Evolutionary conservation across 1,140 invertebrate species (phyloP).

Genomic region (Drosophila tristis): DNA sequence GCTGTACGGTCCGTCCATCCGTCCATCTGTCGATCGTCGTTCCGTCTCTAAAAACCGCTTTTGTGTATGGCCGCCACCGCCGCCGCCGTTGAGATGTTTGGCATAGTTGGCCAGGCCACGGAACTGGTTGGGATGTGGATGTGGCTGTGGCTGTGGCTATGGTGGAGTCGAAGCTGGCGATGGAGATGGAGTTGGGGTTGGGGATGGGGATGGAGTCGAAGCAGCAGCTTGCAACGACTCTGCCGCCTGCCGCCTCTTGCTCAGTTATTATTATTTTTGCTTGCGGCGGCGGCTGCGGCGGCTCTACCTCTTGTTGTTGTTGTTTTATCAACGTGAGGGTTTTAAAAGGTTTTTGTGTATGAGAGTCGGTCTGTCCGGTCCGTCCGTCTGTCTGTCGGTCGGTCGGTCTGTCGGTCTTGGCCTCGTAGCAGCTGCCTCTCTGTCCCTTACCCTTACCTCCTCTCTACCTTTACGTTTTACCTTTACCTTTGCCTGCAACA

Average conservation of each 20-base stretch:
- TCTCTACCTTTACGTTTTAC: conserved; percentile 33
- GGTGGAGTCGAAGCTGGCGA: conserved; percentile 32
- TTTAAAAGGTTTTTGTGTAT: conserved; percentile 80
- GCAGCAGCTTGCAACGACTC: conserved; percentile 67
- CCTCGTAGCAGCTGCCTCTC: conserved; percentile 72
- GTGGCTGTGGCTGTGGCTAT: conserved; percentile 23
- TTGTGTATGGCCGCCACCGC: conserved; percentile 67
- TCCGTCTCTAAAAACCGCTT: conserved; percentile 72
- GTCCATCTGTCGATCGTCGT: conserved; percentile 53
- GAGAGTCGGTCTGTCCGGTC: conserved; percentile 34
- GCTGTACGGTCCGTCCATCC: conserved; percentile 18
- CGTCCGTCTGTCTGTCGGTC: not conserved
- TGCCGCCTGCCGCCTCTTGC: conserved; percentile 54
- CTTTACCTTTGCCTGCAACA: conserved; percentile 72
- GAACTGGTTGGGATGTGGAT: conserved; percentile 67
- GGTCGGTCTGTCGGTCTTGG: conserved; percentile 41
- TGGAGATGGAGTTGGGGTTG: conserved; percentile 24
- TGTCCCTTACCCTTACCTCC: not conserved
- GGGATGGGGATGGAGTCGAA: conserved; percentile 15
- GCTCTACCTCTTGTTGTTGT: conserved; percentile 35
- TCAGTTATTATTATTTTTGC: conserved; percentile 82
- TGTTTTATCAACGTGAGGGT: conserved; percentile 77
- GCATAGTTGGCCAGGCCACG: conserved; percentile 75
- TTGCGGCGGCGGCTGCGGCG: conserved; percentile 68
- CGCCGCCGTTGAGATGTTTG: conserved; percentile 70